Conservation (phyloP, 2,113 vertebrate genomes). For the Macrotis lagotis region DNA sequence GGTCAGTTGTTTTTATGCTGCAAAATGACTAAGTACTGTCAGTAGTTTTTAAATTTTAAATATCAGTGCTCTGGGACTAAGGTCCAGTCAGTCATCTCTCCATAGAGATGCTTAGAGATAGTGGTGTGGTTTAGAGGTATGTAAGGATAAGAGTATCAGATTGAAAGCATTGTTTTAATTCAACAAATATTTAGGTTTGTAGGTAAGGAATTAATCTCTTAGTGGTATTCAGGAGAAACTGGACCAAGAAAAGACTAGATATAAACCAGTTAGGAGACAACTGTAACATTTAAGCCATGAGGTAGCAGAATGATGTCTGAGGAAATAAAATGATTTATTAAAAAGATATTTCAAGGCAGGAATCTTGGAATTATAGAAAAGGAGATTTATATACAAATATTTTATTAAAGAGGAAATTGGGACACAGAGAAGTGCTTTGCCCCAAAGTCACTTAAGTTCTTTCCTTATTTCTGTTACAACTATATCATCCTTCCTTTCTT, state of each 20-base stretch:
- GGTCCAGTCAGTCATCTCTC: neutral
- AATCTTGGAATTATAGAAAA: neutral
- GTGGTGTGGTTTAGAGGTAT: neutral
- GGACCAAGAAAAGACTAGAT: neutral
- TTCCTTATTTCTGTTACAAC: neutral
- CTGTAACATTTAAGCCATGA: neutral
- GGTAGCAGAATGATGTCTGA: neutral
- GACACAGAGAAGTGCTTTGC: neutral
- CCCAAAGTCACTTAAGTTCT: neutral
- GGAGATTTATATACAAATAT: neutral
- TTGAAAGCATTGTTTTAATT: neutral
- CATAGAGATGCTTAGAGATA: neutral
- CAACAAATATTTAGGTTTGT: neutral
- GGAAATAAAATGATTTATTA: neutral
- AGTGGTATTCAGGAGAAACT: neutral
- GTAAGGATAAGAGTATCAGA: neutral
- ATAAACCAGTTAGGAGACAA: neutral
- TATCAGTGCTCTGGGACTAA: neutral
- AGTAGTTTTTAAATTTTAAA: neutral
- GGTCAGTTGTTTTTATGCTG: neutral
- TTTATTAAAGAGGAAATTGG: neutral
- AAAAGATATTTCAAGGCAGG: neutral
- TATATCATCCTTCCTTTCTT: neutral
- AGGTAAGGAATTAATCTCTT: neutral
- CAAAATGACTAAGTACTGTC: neutral